Conservation (phyloP, 2,797 vertebrate species). For the Sandelia bainsii region DNA sequence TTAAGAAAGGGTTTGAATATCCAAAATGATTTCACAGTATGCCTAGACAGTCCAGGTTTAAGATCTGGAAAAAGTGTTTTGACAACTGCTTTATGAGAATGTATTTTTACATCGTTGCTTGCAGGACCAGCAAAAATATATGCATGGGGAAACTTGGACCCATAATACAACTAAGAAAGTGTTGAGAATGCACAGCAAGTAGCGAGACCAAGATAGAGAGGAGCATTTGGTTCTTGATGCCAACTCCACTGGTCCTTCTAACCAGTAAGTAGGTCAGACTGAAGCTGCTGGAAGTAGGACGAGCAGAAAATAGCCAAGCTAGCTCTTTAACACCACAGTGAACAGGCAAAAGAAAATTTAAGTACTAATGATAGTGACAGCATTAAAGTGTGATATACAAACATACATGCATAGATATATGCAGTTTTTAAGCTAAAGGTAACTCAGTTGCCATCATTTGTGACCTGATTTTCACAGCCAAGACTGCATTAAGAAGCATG, state of each 20-base stretch:
- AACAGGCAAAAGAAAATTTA: slow-evolving; percentile 3
- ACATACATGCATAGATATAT: background rate
- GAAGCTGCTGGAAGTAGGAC: slow-evolving; percentile 48
- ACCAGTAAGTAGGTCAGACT: slow-evolving; percentile 73
- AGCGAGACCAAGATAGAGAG: background rate
- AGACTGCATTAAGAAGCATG: background rate
- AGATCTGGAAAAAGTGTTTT: too few relatives aligned
- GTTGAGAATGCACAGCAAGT: slow-evolving; percentile 13
- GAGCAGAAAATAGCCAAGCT: slow-evolving; percentile 60
- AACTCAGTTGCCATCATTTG: background rate
- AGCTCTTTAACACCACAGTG: slow-evolving; percentile 13
- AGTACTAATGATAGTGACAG: background rate
- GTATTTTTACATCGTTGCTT: background rate
- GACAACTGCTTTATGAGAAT: background rate
- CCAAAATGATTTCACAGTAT: background rate
- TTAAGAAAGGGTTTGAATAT: background rate
- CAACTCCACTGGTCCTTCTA: slow-evolving; percentile 49
- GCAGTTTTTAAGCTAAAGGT: background rate
- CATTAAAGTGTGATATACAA: background rate
- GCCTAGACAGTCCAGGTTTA: background rate
- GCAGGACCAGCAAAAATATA: background rate
- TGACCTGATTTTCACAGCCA: background rate
- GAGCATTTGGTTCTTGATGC: slow-evolving; percentile 34
- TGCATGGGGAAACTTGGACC: background rate
- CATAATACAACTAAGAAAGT: background rate